Conservation (phyloP, 2,888 invertebrate genomes). For the Megaustenia siamemsis region DNA sequence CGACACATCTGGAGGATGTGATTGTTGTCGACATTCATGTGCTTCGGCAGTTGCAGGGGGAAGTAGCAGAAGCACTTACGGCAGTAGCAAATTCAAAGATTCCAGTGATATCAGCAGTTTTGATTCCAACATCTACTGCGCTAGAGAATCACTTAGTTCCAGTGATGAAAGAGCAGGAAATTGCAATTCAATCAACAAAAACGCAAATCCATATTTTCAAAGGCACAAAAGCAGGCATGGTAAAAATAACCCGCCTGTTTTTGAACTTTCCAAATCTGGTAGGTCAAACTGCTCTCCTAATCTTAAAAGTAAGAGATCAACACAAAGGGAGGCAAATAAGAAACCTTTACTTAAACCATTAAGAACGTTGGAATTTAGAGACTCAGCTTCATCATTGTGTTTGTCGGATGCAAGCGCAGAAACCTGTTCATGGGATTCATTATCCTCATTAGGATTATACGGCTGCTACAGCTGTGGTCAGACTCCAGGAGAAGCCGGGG, state of each 20-base stretch:
- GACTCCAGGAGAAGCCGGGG: neutral
- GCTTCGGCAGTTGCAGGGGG: constrained; percentile 45
- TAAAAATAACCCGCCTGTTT: neutral
- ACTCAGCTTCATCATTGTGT: constrained; percentile 42
- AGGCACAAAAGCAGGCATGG: neutral
- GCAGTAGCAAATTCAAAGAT: constrained; percentile 67
- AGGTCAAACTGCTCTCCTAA: neutral
- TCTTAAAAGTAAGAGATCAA: neutral
- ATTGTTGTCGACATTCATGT: constrained; percentile 53
- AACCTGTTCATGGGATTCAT: constrained; percentile 47
- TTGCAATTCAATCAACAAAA: neutral
- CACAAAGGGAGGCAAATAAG: constrained; percentile 29
- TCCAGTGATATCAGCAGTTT: constrained; percentile 71
- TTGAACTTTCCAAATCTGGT: neutral
- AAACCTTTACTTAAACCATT: neutral
- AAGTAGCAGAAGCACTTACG: constrained; percentile 71
- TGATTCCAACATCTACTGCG: constrained; percentile 64
- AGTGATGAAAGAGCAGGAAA: constrained; percentile 46
- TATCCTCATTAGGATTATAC: neutral
- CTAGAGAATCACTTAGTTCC: constrained; percentile 51
- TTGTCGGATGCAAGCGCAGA: constrained; percentile 47
- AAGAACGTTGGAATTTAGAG: neutral
- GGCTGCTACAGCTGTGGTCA: constrained; percentile 28
- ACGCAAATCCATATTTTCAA: neutral
- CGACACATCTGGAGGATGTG: constrained; percentile 60